phyloP scores from a whole-genome alignment of 2,797 vertebrate genomes.

The Anas capensis region DNA sequence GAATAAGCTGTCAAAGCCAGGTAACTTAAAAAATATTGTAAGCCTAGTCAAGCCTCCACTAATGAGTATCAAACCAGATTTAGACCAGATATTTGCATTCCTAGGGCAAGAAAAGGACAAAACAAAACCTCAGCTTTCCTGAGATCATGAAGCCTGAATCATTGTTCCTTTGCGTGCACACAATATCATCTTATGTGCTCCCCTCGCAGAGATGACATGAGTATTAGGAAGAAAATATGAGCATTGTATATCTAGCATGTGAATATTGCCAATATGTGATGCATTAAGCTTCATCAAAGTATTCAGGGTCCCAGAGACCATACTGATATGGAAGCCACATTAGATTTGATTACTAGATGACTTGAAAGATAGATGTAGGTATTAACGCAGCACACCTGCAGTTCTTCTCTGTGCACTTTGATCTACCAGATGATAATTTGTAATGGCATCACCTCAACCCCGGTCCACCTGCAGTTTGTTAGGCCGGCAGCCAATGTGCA shows the following conservation, averaged over 20 bases:
- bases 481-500: slow-evolving; percentile 53
- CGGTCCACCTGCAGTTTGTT: slow-evolving; percentile 71
- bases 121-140: not conserved
- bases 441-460: slow-evolving; percentile 62
- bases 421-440: slow-evolving; percentile 73
- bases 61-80: not conserved
- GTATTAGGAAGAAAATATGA: slow-evolving; percentile 51
- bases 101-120: not conserved
- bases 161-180: not conserved
- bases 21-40: not conserved
- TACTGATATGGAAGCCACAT: slow-evolving; percentile 47
- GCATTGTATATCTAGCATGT: not conserved
- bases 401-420: slow-evolving; percentile 67
- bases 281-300: slow-evolving; percentile 60
- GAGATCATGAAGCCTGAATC: not conserved
- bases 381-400: slow-evolving; percentile 74
- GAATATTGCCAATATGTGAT: slow-evolving; percentile 32
- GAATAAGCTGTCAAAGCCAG: not conserved
- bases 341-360: slow-evolving; percentile 72
- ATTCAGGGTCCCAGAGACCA: slow-evolving; percentile 38
- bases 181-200: not conserved
- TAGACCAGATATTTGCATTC: not conserved
- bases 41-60: not conserved
- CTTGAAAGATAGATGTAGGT: slow-evolving; percentile 78
- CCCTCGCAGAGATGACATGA: not conserved